Evolutionary conservation across 2,888 invertebrate species (phyloP), one percentile per base, ranked within the genome.

Genomic region (Strigamia maritima): DNA sequence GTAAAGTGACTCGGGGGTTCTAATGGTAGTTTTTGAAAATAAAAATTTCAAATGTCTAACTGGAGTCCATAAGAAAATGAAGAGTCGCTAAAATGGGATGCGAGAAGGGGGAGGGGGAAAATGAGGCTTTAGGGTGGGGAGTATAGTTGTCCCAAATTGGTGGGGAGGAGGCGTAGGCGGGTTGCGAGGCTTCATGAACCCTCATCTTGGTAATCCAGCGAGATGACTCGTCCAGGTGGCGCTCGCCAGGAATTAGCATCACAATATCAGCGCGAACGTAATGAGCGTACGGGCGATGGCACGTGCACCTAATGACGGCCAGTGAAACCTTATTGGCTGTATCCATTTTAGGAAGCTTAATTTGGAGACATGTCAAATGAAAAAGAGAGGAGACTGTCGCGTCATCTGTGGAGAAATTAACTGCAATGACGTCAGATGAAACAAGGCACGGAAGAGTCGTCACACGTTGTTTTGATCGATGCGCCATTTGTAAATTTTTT

Each of bases 191-290:
- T 76, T 40, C 76, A 76, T 76, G 76, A 76, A 76, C 76, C 76
- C 76, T 76, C 76, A 76, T 76, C 76, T 76, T 24, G 35, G 76
- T 76, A 76, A 76, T 76, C 76, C 76, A 76, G 22, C 76, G 76
- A 76, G 76, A 76, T 76, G 76, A 76, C 76, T 35, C 76, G 40
- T 40, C 76, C 76, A 76, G 76, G 76, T 76, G 76, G 76, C 76
- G 76, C 38, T 26, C 76, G 76, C 40, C 60, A 38, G 76, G 76
- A 76, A 76, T 76, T 76, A 76, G 76, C 76, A 76, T 76, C 76
- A 76, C 76, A 76, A 76, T 76, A 76, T 76, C 76, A 40, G 76
- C 76, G 44, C 76, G 76, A 76, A 40, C 76, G 76, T 76, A 76
- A 76, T 76, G 76, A 76, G 76, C 76, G 76, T 40, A 40, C 44